A percentile compares a stretch with the other conserved stretches of the same genome.
Evolutionary conservation across 2,888 invertebrate genomes (phyloP).

Genomic region (Agrochola macilenta): DNA sequence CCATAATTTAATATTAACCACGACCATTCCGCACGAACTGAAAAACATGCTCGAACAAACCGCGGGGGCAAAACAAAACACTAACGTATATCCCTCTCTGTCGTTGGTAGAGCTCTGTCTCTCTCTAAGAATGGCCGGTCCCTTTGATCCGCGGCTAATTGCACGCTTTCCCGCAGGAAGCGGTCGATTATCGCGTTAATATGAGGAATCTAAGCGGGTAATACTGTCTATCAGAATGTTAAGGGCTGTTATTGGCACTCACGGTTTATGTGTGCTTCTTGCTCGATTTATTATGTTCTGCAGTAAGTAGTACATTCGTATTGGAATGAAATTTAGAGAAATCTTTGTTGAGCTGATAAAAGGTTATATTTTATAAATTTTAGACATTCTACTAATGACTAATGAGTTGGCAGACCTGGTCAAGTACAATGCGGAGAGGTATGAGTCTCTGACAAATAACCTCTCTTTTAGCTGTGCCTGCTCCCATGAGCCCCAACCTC

Average conservation of each 20-base stretch:
- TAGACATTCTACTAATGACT: too few species aligned
- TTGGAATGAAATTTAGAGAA: background rate
- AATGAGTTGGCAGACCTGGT: too few species aligned
- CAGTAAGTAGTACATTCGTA: background rate
- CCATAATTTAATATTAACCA: constrained; percentile 50
- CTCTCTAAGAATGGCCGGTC: constrained; percentile 56
- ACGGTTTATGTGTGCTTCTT: constrained; percentile 1
- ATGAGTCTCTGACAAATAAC: too few species aligned
- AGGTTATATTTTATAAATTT: background rate
- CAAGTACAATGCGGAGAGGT: too few species aligned
- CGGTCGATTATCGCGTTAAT: constrained; percentile 70
- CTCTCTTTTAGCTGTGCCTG: too few species aligned
- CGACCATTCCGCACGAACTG: constrained; percentile 50
- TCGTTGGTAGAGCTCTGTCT: constrained; percentile 18
- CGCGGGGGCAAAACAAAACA: constrained; percentile 41
- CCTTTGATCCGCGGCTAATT: constrained; percentile 71
- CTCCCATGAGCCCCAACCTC: too few species aligned
- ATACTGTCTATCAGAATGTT: constrained; percentile 15
- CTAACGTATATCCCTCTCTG: constrained; percentile 1
- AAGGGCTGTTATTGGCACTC: constrained; percentile 4
- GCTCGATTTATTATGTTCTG: background rate
- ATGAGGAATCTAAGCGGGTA: constrained; percentile 56
- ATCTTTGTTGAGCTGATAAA: background rate
- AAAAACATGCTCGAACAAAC: constrained; percentile 47
- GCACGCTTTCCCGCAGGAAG: constrained; percentile 73